Conservation (phyloP, 2,888 invertebrate genomes). For the Pristionchus exspectatus region DNA sequence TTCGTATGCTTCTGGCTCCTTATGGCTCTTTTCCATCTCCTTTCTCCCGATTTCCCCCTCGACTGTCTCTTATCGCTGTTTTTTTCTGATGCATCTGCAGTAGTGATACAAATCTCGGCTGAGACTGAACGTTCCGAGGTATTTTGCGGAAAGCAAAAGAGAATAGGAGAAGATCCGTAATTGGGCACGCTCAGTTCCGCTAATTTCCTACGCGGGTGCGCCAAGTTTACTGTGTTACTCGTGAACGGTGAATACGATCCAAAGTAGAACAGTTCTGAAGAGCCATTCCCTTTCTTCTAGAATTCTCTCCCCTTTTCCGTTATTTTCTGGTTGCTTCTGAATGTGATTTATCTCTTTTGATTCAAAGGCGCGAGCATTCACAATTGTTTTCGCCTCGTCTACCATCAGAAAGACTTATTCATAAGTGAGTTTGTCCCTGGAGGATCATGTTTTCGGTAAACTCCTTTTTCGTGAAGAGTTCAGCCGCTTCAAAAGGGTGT, state of each 20-base stretch:
- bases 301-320: not conserved
- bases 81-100: not conserved
- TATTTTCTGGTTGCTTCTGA: not conserved
- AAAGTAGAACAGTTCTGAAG: not conserved
- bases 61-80: not conserved
- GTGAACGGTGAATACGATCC: not conserved
- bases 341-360: not conserved
- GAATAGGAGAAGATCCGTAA: not conserved
- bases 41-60: not conserved
- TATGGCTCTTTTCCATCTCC: constrained; percentile 12
- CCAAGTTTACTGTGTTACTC: not conserved
- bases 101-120: constrained; percentile 14
- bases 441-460: not conserved
- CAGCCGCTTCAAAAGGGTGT: not conserved
- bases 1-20: not conserved
- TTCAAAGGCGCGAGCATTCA: constrained; percentile 15
- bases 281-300: not conserved
- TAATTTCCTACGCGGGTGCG: not conserved
- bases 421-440: not conserved
- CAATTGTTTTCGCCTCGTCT: constrained; percentile 9
- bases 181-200: not conserved
- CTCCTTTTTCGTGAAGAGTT: not conserved
- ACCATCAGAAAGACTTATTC: constrained; percentile 12
- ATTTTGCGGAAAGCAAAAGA: constrained; percentile 1
- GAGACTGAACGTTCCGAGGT: not conserved